Evolutionary conservation across 2,113 vertebrate species (phyloP).

Genomic region (Mobula birostris): DNA sequence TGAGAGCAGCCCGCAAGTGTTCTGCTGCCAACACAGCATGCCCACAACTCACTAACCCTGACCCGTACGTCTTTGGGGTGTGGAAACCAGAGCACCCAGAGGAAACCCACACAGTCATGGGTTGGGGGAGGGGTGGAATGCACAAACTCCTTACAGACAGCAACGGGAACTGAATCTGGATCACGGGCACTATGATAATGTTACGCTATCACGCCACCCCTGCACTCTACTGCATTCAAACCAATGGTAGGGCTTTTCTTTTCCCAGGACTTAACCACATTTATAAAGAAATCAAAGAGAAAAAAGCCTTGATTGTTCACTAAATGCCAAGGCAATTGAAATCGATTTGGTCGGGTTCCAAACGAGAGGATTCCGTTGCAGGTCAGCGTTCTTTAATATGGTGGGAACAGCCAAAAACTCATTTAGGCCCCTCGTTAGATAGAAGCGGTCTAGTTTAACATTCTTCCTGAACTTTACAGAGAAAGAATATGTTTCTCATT

Average conservation of each 20-base stretch:
- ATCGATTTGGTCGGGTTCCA: background rate
- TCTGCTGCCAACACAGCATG: no score
- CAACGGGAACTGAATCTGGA: no score
- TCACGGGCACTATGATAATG: no score
- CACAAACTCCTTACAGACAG: no score
- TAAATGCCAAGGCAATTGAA: conserved; percentile 31
- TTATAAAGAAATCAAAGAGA: conserved; percentile 17
- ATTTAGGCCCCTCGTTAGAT: background rate
- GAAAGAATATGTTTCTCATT: background rate
- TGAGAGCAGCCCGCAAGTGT: no score
- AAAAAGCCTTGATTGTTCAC: conserved; percentile 30
- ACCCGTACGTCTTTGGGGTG: no score
- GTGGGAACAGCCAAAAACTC: conserved; percentile 7
- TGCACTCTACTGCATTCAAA: background rate
- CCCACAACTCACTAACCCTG: no score
- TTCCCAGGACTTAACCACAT: conserved; percentile 1
- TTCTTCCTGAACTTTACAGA: background rate
- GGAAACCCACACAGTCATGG: no score
- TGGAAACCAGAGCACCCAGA: no score
- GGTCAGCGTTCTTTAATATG: background rate
- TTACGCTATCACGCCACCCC: no score
- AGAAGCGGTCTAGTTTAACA: background rate
- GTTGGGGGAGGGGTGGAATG: no score
- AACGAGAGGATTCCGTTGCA: background rate
- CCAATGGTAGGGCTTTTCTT: background rate